Base-by-base conservation (phyloP, 2,888 invertebrate genomes). In the Eristalis tenax region DNA sequence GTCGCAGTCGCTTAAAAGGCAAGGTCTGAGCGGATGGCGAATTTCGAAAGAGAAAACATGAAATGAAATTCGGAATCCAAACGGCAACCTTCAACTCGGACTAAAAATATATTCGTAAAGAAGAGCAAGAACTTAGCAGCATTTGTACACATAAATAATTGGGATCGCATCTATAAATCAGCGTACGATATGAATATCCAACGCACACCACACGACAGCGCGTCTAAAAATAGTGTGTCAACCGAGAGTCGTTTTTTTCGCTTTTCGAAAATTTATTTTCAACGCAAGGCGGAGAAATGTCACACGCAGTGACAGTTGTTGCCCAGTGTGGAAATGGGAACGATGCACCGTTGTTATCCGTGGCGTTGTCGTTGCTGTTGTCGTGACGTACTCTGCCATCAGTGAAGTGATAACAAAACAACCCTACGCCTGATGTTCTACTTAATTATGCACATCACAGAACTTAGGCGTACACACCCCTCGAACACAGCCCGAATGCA, bases 361-460 rank as follows among this genome's bases (percentile, higher is more conserved):
- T 32, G 32, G 65, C 66, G 75, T 66, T 66, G 15, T 63, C 38
- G 40, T 76, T 61, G n/a, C 11, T 22, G 50, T 13, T 64, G 32
- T n/a, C 8, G 22, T 56, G 32, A 8, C 5, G n/a, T 56, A 35
- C 6, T n/a, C 18, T 35, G 59, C 22, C 22, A 23, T 22, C 18
- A 28, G 69, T 65, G 35, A 59, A 65, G 63, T 86, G 85, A 86
- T 86, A 82, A 74, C 69, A 77, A 70, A 69, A 77, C 68, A 59
- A 77, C 82, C 85, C 77, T 78, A 73, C 63, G n/a, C 40, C 50
- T 28, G 40, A 76, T 65, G 81, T 73, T 77, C 81, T 56, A 85
- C 82, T 82, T 82, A 82, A 78, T 82, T 82, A 82, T 86, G 77
- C 82, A 86, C 77, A 82, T 74, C 77, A 86, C 82, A 86, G 59